These are phyloP conservation scores for Rhabdomys pumilio DNA, from an alignment of 2,797 vertebrate genomes.

Conservation along the genomic window DNA sequence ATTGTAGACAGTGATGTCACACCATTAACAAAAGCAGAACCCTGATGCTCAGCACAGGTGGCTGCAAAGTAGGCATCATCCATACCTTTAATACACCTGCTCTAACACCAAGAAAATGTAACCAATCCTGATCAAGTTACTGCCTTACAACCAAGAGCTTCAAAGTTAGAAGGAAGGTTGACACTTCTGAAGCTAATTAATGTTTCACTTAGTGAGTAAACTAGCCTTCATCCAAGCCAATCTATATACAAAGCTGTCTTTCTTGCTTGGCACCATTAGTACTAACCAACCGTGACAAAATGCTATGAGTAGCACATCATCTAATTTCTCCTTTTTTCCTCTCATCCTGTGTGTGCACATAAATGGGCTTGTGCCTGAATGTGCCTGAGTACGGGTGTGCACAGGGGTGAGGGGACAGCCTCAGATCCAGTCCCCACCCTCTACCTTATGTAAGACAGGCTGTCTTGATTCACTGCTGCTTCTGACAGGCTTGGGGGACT, in stretches of 20 bases:
- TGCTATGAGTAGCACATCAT: not conserved
- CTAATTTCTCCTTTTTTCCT: constrained; percentile 5
- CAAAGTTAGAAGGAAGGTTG: constrained; percentile 38
- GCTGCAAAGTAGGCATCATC: not conserved
- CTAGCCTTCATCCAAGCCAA: not conserved
- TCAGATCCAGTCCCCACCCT: not conserved
- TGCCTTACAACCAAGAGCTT: constrained; percentile 33
- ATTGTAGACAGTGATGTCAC: not conserved
- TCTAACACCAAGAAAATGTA: constrained; percentile 12
- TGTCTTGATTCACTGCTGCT: not conserved
- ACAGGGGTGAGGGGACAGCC: not conserved
- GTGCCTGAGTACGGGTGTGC: not conserved
- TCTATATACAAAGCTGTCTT: not conserved
- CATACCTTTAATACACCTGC: not conserved
- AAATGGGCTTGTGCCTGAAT: not conserved
- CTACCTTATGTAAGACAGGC: not conserved
- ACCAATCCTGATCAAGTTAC: constrained; percentile 42
- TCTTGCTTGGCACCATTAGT: not conserved
- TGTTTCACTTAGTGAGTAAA: not conserved
- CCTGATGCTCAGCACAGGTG: not conserved
- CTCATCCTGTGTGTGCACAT: not conserved
- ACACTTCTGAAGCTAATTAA: constrained; percentile 13
- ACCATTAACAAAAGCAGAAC: not conserved
- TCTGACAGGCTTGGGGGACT: not conserved
- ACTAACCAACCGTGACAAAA: constrained; percentile 29